Conservation (phyloP, 2,888 invertebrate species). For the Agrochola lychnidis region DNA sequence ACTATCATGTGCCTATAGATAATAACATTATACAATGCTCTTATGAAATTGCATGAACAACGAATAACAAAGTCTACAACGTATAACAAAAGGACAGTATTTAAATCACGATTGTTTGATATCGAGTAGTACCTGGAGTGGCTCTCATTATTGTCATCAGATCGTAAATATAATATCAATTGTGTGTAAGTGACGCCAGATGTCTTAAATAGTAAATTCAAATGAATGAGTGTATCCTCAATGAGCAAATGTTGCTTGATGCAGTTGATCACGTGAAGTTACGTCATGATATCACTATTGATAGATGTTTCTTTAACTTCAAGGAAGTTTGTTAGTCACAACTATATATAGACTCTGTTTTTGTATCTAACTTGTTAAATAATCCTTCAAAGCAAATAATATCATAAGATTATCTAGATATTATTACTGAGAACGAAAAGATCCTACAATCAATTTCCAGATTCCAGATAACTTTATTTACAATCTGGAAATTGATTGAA, state of each 20-base stretch:
- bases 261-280: conserved; percentile 24
- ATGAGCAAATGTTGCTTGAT: conserved; percentile 1
- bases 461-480: neutral
- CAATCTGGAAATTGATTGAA: neutral
- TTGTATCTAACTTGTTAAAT: conserved; percentile 27
- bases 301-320: conserved; percentile 25
- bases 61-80: neutral
- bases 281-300: conserved; percentile 32
- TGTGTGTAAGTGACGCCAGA: neutral
- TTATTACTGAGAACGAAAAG: neutral
- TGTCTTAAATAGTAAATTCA: neutral
- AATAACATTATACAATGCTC: neutral
- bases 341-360: conserved; percentile 48
- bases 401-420: neutral
- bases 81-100: neutral
- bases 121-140: neutral
- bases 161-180: neutral
- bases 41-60: neutral
- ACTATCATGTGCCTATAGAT: neutral
- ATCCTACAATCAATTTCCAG: neutral
- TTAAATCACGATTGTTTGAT: conserved; percentile 30
- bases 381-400: neutral
- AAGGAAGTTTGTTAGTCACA: conserved; percentile 46
- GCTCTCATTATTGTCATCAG: conserved; percentile 2
- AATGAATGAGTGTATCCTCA: conserved; percentile 23